phyloP scores from a whole-genome alignment of 2,797 vertebrate genomes.

The Mus minutoides region DNA sequence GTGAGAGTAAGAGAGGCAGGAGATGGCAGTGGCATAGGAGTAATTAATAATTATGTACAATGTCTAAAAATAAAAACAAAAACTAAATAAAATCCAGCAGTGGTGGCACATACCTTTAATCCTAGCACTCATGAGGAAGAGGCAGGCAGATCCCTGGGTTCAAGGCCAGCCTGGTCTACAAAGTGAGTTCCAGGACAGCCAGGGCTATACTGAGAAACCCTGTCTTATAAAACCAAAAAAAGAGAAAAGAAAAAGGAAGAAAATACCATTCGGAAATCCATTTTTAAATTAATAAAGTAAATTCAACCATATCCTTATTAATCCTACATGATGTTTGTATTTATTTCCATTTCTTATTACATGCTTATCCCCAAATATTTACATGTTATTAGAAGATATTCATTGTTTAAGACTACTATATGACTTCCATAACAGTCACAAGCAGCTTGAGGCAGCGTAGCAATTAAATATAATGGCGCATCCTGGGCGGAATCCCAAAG shows the following conservation, averaged over 20 bases:
- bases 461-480: neutral
- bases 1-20: neutral
- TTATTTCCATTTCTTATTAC: slow-evolving; percentile 12
- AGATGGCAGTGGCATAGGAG: neutral
- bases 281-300: slow-evolving; percentile 8
- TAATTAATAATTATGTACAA: neutral
- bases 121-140: neutral
- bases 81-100: too few species aligned
- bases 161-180: neutral
- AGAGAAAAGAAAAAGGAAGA: neutral
- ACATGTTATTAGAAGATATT: neutral
- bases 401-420: neutral
- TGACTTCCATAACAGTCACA: neutral
- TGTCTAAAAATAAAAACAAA: neutral
- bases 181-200: neutral
- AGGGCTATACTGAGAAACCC: neutral
- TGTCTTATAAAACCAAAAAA: neutral
- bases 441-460: neutral
- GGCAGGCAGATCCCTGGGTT: neutral
- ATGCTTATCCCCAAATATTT: neutral
- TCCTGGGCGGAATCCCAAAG: neutral
- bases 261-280: neutral
- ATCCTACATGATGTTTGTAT: neutral
- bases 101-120: too few species aligned
- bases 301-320: neutral